A percentile compares a stretch with the other conserved stretches of the same genome.
These are phyloP conservation scores for Yponomeuta sedellus DNA, from an alignment of 2,888 invertebrate genomes.

Conservation along the genomic window DNA sequence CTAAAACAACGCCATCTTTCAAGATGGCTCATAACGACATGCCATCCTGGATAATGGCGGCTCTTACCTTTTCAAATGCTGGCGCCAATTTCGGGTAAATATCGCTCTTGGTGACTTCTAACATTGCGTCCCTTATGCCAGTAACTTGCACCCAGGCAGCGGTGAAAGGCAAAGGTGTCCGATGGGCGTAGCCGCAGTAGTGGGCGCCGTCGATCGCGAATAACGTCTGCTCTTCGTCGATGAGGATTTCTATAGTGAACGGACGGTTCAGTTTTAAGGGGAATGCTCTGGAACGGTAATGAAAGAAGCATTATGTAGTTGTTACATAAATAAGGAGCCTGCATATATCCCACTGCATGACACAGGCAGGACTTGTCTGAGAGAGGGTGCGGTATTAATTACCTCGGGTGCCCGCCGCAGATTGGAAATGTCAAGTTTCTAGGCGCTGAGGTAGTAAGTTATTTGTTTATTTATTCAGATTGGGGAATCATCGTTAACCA, in stretches of 20 bases:
- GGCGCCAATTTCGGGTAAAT: constrained; percentile 59
- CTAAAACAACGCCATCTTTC: too few species aligned
- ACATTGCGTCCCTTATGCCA: constrained; percentile 77
- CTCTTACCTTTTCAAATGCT: constrained; percentile 36
- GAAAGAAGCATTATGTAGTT: not conserved
- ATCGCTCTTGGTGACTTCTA: constrained; percentile 77
- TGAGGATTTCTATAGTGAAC: constrained; percentile 77
- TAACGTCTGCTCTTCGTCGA: constrained; percentile 77
- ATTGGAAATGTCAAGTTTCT: too few species aligned
- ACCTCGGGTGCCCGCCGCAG: too few species aligned
- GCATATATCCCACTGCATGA: not conserved
- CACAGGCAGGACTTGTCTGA: not conserved
- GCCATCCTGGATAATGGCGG: too few species aligned
- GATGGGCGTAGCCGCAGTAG: constrained; percentile 82
- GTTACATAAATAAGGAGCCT: not conserved
- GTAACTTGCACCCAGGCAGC: constrained; percentile 75
- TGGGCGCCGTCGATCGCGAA: constrained; percentile 85
- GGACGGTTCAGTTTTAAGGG: constrained; percentile 63
- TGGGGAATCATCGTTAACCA: too few species aligned
- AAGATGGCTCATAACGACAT: too few species aligned
- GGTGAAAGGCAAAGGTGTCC: constrained; percentile 49
- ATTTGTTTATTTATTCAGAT: too few species aligned
- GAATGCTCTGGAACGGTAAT: constrained; percentile 50
- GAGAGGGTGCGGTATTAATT: too few species aligned
- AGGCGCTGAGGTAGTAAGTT: too few species aligned